Evolutionary conservation across 2,888 invertebrate species (phyloP).

Genomic region (Leptothorax acervorum): DNA sequence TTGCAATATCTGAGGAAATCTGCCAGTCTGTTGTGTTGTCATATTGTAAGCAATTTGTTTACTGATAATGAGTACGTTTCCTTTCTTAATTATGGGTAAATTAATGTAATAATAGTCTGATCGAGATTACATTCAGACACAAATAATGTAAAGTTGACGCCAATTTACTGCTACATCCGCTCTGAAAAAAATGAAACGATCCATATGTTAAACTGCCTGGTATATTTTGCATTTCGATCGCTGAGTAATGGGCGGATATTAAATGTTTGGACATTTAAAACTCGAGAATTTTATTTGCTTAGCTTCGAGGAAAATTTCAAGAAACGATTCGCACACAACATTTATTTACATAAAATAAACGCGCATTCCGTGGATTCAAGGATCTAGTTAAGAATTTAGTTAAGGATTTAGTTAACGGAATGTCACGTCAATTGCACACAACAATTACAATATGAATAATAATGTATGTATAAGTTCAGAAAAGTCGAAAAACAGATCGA

Average conservation of each 20-base stretch:
- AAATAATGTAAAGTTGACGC: neutral
- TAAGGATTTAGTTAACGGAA: neutral
- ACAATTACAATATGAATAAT: neutral
- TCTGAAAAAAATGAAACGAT: no score
- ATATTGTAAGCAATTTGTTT: neutral
- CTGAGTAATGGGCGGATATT: neutral
- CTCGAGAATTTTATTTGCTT: neutral
- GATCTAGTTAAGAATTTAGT: neutral
- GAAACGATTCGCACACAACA: neutral
- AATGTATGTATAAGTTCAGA: neutral
- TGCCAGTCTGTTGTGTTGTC: neutral
- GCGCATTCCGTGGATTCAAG: neutral
- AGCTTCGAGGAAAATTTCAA: neutral
- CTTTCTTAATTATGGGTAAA: neutral
- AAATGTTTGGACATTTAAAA: neutral
- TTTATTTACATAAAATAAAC: neutral
- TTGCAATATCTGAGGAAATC: neutral
- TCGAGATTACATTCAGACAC: neutral
- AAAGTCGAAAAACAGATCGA: constrained; percentile 2
- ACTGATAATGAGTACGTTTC: neutral
- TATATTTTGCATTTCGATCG: neutral
- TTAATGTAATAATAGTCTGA: neutral
- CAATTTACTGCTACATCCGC: neutral
- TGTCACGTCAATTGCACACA: neutral
- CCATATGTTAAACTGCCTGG: no score